phyloP scores from a whole-genome alignment of 2,888 invertebrate genomes.

The Malthinus seriepunctatus region DNA sequence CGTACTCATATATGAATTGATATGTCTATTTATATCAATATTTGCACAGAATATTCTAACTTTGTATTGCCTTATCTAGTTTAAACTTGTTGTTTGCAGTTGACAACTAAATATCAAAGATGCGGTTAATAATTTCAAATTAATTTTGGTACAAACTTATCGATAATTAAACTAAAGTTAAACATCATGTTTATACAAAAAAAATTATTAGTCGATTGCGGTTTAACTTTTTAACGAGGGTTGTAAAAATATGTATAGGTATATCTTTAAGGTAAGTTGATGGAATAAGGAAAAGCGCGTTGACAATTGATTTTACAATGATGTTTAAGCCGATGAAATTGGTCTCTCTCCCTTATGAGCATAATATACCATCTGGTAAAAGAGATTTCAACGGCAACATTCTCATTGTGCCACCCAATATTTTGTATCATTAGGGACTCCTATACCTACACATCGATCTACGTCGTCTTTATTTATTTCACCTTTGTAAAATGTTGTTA shows the following conservation, averaged over 20 bases:
- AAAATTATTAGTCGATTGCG: slow-evolving; percentile 18
- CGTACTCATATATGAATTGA: slow-evolving; percentile 22
- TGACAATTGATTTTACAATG: slow-evolving; percentile 36
- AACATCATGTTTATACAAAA: no score
- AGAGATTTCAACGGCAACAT: slow-evolving; percentile 36
- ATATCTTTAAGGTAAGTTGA: background rate
- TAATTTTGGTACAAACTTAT: background rate
- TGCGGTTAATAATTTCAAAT: slow-evolving; percentile 22
- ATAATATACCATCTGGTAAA: slow-evolving; percentile 38
- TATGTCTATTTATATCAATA: slow-evolving; percentile 32
- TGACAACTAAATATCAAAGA: slow-evolving; percentile 18
- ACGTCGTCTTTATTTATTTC: slow-evolving; percentile 17
- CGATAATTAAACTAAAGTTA: no score
- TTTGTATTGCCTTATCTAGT: slow-evolving; percentile 28
- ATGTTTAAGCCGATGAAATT: slow-evolving; percentile 40
- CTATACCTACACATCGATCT: slow-evolving; percentile 27
- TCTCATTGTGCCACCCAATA: slow-evolving; percentile 32
- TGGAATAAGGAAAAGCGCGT: slow-evolving; percentile 11
- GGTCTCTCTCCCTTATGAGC: slow-evolving; percentile 28
- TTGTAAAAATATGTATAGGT: background rate
- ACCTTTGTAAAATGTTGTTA: slow-evolving; percentile 24
- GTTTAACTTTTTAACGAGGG: slow-evolving; percentile 31
- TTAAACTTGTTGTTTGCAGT: slow-evolving; percentile 26
- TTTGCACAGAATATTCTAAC: slow-evolving; percentile 31
- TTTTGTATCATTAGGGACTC: slow-evolving; percentile 35